Conservation (phyloP, 2,113 vertebrate species). For the Polyodon spathula region DNA sequence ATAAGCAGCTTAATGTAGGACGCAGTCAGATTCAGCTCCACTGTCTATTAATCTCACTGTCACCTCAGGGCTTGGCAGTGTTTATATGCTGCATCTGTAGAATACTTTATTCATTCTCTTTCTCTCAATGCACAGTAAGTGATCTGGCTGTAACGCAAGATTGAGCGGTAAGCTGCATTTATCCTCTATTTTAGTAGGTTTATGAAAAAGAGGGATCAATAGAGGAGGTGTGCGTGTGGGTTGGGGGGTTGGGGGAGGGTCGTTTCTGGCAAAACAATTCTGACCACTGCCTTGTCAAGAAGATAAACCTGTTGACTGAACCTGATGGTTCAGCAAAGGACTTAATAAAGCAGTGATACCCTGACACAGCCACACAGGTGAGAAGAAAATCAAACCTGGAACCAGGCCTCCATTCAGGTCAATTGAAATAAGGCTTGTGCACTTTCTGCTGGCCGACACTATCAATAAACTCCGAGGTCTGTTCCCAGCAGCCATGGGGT, state of each 20-base stretch:
- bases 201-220: background rate
- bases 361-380: too few species aligned
- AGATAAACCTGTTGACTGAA: too few species aligned
- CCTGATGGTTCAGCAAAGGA: too few species aligned
- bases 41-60: constrained; percentile 18
- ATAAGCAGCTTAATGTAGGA: constrained; percentile 22
- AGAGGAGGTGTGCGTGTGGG: too few species aligned
- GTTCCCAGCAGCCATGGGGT: background rate
- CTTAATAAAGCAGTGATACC: too few species aligned
- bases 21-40: constrained; percentile 1
- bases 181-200: background rate
- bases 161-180: constrained; percentile 8
- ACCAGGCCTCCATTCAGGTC: too few species aligned
- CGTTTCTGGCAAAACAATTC: too few species aligned
- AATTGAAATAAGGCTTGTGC: too few species aligned
- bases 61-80: constrained; percentile 11
- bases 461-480: constrained; percentile 5
- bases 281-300: too few species aligned
- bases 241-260: too few species aligned
- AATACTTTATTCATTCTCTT: constrained; percentile 11
- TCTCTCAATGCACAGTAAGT: constrained; percentile 5
- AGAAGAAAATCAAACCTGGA: too few species aligned
- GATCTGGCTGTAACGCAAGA: constrained; percentile 6
- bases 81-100: constrained; percentile 9
- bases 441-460: background rate